Conservation (phyloP, 2,797 vertebrate genomes). For the Micromesistius poutassou region DNA sequence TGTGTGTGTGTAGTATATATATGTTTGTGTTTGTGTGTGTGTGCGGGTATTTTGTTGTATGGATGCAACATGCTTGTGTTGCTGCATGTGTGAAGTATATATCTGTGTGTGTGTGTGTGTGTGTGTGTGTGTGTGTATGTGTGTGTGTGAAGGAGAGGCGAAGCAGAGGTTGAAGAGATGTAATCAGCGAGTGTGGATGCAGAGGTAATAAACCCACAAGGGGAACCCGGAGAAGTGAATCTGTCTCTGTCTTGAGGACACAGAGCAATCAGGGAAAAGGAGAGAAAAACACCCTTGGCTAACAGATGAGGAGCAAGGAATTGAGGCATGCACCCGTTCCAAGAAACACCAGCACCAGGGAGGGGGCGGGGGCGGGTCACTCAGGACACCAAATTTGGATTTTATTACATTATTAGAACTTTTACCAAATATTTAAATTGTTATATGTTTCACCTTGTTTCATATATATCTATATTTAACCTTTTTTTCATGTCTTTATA, state of each 20-base stretch:
- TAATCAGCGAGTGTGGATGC: constrained; percentile 42
- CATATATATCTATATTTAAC: neutral
- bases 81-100: neutral
- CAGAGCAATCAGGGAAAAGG: constrained; percentile 37
- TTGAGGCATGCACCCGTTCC: constrained; percentile 23
- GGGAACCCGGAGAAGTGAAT: constrained; percentile 43
- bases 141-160: constrained; percentile 6
- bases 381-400: neutral
- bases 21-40: constrained; percentile 11
- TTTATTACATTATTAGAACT: neutral
- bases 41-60: too few species aligned
- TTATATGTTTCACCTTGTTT: neutral
- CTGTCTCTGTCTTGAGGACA: constrained; percentile 49
- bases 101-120: neutral
- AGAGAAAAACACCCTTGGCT: constrained; percentile 28
- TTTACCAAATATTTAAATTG: neutral
- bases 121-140: constrained; percentile 23
- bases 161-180: constrained; percentile 34
- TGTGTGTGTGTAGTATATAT: constrained; percentile 5
- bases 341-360: neutral
- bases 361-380: neutral
- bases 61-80: too few species aligned
- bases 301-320: constrained; percentile 37
- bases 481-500: too few species aligned
- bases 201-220: constrained; percentile 52